phyloP scores from a whole-genome alignment of 2,113 vertebrate species.

The Ceratotherium simum region DNA sequence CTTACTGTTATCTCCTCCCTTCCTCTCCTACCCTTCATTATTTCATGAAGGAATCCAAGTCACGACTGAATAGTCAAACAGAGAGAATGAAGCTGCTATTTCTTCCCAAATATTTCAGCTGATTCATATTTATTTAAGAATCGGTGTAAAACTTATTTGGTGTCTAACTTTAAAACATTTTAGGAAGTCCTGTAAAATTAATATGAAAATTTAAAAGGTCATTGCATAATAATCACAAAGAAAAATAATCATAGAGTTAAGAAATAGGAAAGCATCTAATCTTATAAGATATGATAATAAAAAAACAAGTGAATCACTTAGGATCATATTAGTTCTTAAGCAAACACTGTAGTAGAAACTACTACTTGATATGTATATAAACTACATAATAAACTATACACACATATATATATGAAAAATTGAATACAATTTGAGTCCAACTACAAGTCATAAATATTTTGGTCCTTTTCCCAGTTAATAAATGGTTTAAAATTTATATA shows the following conservation, averaged over 20 bases:
- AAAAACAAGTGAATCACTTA: background rate
- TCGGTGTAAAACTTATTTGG: background rate
- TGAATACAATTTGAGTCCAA: background rate
- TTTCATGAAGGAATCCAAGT: background rate
- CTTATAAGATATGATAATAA: background rate
- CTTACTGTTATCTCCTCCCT: background rate
- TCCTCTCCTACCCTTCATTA: background rate
- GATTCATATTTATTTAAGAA: background rate
- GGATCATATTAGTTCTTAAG: background rate
- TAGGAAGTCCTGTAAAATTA: background rate
- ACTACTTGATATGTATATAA: background rate
- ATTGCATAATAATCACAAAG: background rate
- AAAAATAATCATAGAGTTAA: background rate
- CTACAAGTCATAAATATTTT: conserved; percentile 13
- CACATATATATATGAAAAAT: background rate
- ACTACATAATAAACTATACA: background rate
- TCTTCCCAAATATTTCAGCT: background rate
- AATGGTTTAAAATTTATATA: background rate
- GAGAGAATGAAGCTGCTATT: background rate
- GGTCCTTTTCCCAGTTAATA: background rate
- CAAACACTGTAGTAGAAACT: background rate
- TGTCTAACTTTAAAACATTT: conserved; percentile 35
- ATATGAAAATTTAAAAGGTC: background rate
- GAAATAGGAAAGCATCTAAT: background rate
- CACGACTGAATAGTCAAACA: background rate